phyloP scores from a whole-genome alignment of 53 echinoderm and acorn worm genomes.

The Mesocentrotus franciscanus region DNA sequence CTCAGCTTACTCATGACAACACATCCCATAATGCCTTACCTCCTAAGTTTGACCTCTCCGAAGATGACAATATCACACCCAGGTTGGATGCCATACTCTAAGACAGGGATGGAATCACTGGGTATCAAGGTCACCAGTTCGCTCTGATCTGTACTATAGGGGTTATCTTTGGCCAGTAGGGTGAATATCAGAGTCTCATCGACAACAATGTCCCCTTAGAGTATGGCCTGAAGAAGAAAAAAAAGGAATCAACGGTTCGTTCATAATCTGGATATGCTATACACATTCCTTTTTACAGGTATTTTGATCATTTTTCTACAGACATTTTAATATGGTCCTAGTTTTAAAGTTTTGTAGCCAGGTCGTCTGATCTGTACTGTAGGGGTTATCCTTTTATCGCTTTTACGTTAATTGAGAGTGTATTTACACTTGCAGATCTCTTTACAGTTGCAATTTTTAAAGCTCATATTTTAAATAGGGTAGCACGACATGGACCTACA shows the following conservation, averaged over 20 bases:
- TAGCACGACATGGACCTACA: too few relatives aligned
- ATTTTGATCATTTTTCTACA: too few relatives aligned
- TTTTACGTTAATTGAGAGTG: too few relatives aligned
- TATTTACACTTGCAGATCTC: too few relatives aligned
- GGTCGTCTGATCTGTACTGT: neutral
- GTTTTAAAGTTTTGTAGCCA: neutral
- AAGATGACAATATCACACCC: constrained; percentile 83
- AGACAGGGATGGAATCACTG: constrained; percentile 72
- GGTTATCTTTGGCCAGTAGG: constrained; percentile 21
- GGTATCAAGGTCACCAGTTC: constrained; percentile 69
- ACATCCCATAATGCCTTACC: constrained; percentile 65
- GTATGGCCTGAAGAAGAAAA: constrained; percentile 34
- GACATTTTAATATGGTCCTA: too few relatives aligned
- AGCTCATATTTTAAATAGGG: too few relatives aligned
- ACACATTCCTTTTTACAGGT: too few relatives aligned
- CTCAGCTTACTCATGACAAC: too few relatives aligned
- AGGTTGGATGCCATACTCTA: constrained; percentile 84
- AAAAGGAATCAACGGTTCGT: neutral
- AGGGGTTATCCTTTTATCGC: neutral
- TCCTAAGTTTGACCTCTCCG: constrained; percentile 80
- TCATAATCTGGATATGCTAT: neutral
- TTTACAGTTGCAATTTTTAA: too few relatives aligned
- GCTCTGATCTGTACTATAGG: constrained; percentile 33
- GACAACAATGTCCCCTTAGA: constrained; percentile 12
- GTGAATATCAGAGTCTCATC: constrained; percentile 56